Conservation (phyloP, 2,113 vertebrate species). For the Aegypius monachus region DNA sequence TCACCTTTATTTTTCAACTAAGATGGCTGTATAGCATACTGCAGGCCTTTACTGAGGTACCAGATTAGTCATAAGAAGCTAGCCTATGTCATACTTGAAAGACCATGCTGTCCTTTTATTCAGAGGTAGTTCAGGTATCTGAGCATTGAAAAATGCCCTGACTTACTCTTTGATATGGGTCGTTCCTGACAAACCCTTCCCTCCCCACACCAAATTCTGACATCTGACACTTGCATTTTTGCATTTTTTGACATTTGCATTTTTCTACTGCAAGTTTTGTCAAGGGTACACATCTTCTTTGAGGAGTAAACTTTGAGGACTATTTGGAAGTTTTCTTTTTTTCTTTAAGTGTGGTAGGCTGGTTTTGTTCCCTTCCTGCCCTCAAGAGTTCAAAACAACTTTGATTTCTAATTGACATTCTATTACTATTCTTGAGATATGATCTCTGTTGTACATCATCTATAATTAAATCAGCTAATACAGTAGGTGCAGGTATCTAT, state of each 20-base stretch:
- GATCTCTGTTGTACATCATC: neutral
- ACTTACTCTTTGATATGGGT: neutral
- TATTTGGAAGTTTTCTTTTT: neutral
- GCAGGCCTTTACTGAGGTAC: neutral
- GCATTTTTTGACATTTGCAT: no score
- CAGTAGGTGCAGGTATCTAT: neutral
- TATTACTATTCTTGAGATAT: neutral
- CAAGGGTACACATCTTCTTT: neutral
- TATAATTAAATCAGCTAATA: slow-evolving; percentile 9
- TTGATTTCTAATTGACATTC: neutral
- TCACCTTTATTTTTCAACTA: neutral
- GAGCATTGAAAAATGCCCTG: neutral
- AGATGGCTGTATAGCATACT: neutral
- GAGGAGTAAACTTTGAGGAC: neutral
- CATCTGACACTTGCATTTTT: neutral
- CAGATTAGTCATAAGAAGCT: neutral
- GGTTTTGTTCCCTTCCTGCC: neutral
- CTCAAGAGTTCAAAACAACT: neutral
- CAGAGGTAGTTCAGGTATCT: neutral
- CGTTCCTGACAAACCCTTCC: neutral
- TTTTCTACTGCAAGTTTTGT: neutral
- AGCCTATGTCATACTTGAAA: neutral
- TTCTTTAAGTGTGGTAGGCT: neutral
- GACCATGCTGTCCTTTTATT: neutral
- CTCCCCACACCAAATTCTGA: neutral